These are phyloP conservation scores for Phasia obesa DNA, from an alignment of 2,888 invertebrate genomes.

Conservation along the genomic window DNA sequence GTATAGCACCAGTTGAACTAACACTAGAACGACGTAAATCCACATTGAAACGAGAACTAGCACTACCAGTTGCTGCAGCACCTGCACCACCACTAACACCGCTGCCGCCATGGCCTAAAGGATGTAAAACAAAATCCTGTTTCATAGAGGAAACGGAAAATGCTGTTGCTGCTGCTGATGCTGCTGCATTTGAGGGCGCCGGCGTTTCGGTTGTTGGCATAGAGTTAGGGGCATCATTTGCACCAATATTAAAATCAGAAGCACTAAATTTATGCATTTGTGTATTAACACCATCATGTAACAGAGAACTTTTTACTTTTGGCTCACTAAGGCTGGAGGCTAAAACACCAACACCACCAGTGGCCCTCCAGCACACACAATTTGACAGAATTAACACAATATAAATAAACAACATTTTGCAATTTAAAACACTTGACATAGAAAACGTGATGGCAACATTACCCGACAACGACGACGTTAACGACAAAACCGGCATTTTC, in stretches of 20 bases:
- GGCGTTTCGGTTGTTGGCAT: slow-evolving; percentile 17
- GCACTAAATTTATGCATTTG: slow-evolving; percentile 42
- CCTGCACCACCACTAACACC: slow-evolving; percentile 30
- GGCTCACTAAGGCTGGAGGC: slow-evolving; percentile 54
- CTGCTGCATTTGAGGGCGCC: background rate
- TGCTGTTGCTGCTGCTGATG: slow-evolving; percentile 10
- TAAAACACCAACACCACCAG: slow-evolving; percentile 19
- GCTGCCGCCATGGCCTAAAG: slow-evolving; percentile 13
- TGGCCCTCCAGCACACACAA: slow-evolving; percentile 47
- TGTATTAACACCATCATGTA: slow-evolving; percentile 32
- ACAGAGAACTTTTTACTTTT: slow-evolving; percentile 29
- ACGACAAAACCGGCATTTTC: slow-evolving; percentile 67
- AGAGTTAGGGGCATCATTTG: slow-evolving; percentile 1
- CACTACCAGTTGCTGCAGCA: slow-evolving; percentile 65
- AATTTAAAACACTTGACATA: slow-evolving; percentile 66
- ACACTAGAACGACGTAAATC: slow-evolving; percentile 66
- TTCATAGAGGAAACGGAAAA: slow-evolving; percentile 36
- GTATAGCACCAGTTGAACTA: slow-evolving; percentile 65
- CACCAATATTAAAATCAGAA: slow-evolving; percentile 3
- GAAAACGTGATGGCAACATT: slow-evolving; percentile 67
- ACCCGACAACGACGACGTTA: slow-evolving; percentile 34
- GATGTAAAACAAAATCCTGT: slow-evolving; percentile 48
- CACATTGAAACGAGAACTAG: slow-evolving; percentile 67
- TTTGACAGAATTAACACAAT: slow-evolving; percentile 64
- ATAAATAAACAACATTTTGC: slow-evolving; percentile 68